Percentiles rank a stretch among this genome's conserved stretches.
These are phyloP conservation scores for Acrobeloides nanus DNA, from an alignment of 2,888 invertebrate species.

Conservation along the genomic window DNA sequence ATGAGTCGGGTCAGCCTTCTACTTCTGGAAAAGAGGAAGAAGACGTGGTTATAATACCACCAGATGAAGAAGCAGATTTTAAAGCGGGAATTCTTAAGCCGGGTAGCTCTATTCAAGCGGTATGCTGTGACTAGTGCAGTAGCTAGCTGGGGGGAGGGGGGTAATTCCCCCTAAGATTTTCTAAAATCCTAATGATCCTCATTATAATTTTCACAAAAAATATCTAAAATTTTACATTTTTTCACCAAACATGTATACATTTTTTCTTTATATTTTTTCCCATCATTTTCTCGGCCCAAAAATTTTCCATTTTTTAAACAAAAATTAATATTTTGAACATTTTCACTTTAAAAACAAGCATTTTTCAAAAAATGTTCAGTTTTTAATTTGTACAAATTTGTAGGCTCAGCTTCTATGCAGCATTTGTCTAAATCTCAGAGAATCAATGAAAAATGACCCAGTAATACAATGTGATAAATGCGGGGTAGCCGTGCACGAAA, in stretches of 20 bases:
- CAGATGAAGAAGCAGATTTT: not conserved
- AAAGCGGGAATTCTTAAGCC: conserved; percentile 4
- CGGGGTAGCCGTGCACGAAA: conserved; percentile 47
- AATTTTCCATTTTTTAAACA: too few relatives aligned
- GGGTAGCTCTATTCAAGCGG: not conserved
- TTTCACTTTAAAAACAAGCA: too few relatives aligned
- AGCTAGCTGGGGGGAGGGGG: not conserved
- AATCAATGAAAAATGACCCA: conserved; percentile 19
- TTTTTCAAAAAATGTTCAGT: too few relatives aligned
- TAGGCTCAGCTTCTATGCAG: conserved; percentile 25
- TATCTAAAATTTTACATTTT: not conserved
- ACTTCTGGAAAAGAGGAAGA: too few relatives aligned
- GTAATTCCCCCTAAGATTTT: conserved; percentile 1
- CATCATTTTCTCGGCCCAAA: too few relatives aligned
- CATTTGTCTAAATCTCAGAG: conserved; percentile 35
- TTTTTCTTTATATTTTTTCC: too few relatives aligned
- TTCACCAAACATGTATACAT: not conserved
- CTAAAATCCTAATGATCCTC: not conserved
- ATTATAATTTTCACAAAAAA: conserved; percentile 1
- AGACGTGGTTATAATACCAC: not conserved
- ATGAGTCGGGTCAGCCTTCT: conserved; percentile 1
- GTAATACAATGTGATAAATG: conserved; percentile 45
- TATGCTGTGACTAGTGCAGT: not conserved
- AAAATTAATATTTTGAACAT: too few relatives aligned
- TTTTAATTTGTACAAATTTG: conserved; percentile 2